Conservation (phyloP, 2,888 invertebrate genomes). For the Scaptodrosophila latifasciaeformis region DNA sequence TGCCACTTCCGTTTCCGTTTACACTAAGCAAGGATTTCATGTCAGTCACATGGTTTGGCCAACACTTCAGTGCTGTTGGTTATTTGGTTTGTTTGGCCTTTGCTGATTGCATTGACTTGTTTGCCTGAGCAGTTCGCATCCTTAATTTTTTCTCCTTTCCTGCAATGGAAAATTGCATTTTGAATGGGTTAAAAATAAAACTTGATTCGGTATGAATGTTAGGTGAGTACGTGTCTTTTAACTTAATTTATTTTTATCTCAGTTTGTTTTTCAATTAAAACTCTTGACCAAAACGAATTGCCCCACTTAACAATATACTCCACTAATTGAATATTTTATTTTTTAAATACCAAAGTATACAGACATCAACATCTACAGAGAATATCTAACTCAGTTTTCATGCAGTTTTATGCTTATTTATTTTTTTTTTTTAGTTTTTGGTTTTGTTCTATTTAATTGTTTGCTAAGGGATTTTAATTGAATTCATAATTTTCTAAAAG, state of each 20-base stretch:
- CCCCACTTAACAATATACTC: slow-evolving; percentile 17
- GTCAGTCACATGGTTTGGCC: slow-evolving; percentile 65
- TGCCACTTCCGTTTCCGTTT: slow-evolving; percentile 52
- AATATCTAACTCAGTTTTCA: slow-evolving; percentile 7
- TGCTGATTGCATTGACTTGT: slow-evolving; percentile 34
- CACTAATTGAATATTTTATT: slow-evolving; percentile 64
- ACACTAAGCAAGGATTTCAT: slow-evolving; percentile 26
- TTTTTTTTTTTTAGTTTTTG: too few species aligned
- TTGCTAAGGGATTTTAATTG: too few species aligned
- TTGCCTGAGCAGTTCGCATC: too few species aligned
- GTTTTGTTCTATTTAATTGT: too few species aligned
- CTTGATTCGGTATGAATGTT: too few species aligned
- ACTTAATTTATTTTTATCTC: too few species aligned
- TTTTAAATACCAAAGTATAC: slow-evolving; percentile 39
- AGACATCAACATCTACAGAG: too few species aligned
- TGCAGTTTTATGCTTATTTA: too few species aligned
- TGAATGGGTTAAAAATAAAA: too few species aligned
- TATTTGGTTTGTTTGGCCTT: slow-evolving; percentile 17
- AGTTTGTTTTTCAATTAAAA: slow-evolving; percentile 64
- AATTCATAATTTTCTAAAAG: too few species aligned
- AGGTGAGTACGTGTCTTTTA: slow-evolving; percentile 59
- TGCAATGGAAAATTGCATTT: too few species aligned
- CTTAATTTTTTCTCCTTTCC: too few species aligned
- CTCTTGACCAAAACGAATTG: not conserved
- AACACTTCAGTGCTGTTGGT: slow-evolving; percentile 55